Evolutionary conservation across 2,113 vertebrate genomes (phyloP), one percentile per base, ranked within the genome.

Genomic region (Megaleporinus macrocephalus): DNA sequence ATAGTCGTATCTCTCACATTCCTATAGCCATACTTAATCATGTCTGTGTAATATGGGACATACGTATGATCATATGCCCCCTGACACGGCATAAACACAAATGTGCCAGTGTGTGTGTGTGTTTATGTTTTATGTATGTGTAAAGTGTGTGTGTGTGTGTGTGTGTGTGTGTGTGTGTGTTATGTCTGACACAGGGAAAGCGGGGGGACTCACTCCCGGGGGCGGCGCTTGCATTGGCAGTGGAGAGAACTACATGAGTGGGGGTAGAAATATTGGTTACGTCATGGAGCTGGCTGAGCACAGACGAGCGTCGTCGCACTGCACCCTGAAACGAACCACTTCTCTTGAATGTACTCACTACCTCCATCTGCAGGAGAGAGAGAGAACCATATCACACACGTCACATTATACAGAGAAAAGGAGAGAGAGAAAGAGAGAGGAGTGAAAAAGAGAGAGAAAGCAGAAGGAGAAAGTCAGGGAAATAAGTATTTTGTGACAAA

Each of bases 281-380:
- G 91, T 96, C 95, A 94, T 95, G 95, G 92, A 96, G 95, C 92
- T 97, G 96, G 94, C 96, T 96, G 95, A 96, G 96, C 94, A 96
- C 95, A n/a, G 96, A 96, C 89, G 96, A 96, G 90, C 96, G 95
- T 89, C 96, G 94, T 89, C 96, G 94, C 92, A 95, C 94, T 41
- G 96, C 96, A 88, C 96, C 96, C 96, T 97, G 96, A 96, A 97
- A 97, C 91, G 96, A 97, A 95, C 95, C 95, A 89, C 96, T 97
- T 94, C 96, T 96, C 95, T 97, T 97, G 96, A 97, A 97, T 85
- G 96, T 97, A 95, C 96, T 97, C 95, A 97, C 96, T 97, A 97
- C 96, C 95, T 96, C 96, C 96, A 97, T 97, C 96, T 97, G 95
- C 93, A 95, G 96, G 95, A 95, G 95, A 96, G 93, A 96, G 93